phyloP scores from a whole-genome alignment of 2,113 vertebrate genomes.

The Dipodomys merriami region DNA sequence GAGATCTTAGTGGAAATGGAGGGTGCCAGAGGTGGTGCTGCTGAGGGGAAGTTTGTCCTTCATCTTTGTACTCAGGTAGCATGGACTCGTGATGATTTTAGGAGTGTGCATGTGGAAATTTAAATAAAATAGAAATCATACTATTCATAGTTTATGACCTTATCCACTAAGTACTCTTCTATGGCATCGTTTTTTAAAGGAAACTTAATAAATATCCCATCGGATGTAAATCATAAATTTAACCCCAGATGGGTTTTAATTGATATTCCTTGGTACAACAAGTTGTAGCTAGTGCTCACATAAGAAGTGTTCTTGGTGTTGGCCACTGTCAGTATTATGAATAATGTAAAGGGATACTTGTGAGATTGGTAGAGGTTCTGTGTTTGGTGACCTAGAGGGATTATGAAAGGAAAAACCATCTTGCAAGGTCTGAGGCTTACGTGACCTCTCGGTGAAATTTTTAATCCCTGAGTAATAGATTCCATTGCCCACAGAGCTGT shows the following conservation, averaged over 20 bases:
- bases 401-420: constrained; percentile 66
- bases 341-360: neutral
- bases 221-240: neutral
- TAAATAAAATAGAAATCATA: neutral
- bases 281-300: too few relatives aligned
- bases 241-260: neutral
- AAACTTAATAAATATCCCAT: neutral
- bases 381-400: constrained; percentile 35
- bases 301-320: neutral
- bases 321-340: neutral
- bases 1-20: neutral
- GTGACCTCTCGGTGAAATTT: constrained; percentile 67
- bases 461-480: constrained; percentile 77
- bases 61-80: neutral
- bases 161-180: neutral
- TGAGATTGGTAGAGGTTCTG: neutral
- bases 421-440: constrained; percentile 65
- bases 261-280: neutral
- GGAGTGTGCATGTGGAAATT: neutral
- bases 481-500: constrained; percentile 63
- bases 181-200: neutral
- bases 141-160: neutral
- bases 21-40: neutral
- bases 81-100: neutral
- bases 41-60: neutral